Base-by-base conservation (phyloP, 2,113 vertebrate species). In the Chionomys nivalis region DNA sequence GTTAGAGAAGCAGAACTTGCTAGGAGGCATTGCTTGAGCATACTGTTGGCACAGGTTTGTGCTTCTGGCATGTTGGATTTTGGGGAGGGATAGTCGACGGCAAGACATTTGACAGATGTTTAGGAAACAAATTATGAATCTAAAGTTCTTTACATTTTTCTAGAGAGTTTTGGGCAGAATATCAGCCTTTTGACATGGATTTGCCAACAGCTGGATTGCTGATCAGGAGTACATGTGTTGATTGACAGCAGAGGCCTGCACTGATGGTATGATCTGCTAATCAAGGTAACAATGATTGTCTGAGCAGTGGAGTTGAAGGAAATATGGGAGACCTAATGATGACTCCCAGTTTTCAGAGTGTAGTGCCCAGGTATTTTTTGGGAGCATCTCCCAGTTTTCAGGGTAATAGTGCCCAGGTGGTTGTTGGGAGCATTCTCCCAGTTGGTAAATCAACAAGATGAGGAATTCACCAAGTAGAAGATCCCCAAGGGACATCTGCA, bases 81-180 rank as follows among this genome's bases (percentile, higher is more conserved):
- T 87, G 23, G 61, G 36, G 65, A 49, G 39, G 47, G 39, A 44
- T 55, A 52, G 61, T 76, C 87, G 73, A 90, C 76, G 73, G 39
- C 0, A 47, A 81, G 4, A 86, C 42, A 16, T 75, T 90, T 66
- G 42, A 81, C 47, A 76, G n/a, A 17, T 68, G 77, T 23, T 94
- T 26, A 94, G 72, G 52, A 85, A 93, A 39, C 87, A 72, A 68
- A 23, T 94, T 85, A 72, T 42, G 42, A 94, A 61, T 23, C 33
- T 73, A 81, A 73, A 76, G 81, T 16, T 86, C 10, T n/a, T 82
- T 58, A 87, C 10, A 73, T 73, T 81, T 91, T 89, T 39, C 58
- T 65, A 7, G 42, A 39, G 76, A 12, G 14, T 87, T 87, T 90
- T 77, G 55, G n/a, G 44, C 36, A 78, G 77, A 75, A 90, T 33